Base-by-base conservation (phyloP, 2,113 vertebrate genomes). In the Brachirus orientalis region DNA sequence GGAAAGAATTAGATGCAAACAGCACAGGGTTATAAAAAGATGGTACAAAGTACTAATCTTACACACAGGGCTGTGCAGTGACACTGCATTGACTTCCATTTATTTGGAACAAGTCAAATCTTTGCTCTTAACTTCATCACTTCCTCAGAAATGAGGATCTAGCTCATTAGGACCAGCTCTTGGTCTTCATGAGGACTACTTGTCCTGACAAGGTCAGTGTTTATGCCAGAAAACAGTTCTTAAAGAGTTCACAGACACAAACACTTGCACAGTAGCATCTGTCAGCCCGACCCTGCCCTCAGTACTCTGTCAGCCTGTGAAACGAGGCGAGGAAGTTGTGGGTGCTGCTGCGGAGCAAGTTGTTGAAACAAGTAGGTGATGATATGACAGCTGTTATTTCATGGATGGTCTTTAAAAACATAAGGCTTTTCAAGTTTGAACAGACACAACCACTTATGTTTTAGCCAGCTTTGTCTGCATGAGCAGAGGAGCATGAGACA, bases 321-420 rank as follows among this genome's bases (percentile, higher is more conserved):
- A 50, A 16, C 10, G 51, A 44, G 10, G 20, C 1, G 10, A 51
- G 10, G 22, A 20, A 6, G 18, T 20, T 6, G 17, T 43, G 37
- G 52, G 45, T 35, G 17, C 45, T 20, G 17, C 28, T 10, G 48
- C 10, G 0, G 47, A 48, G 40, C 38, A 51, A 5, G 8, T n/a
- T 80, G 70, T 72, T 75, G 18, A 79, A 72, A 66, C 56, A 75
- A 33, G 55, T 7, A 20, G 18, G 48, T 2, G 43, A 37, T 54
- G 62, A 75, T 51, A 37, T 61, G 67, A 77, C 70, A 64, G 57
- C 52, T 74, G 77, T 63, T 72, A 57, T 68, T 82, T 74, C 66
- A 79, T 69, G 50, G 44, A 60, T 74, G 73, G 33, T 44, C 71
- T 71, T 54, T 66, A 53, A 22, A 51, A 40, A 35, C 63, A 4